phyloP scores from a whole-genome alignment of 2,888 invertebrate species.

The Acanthacorydalis orientalis region DNA sequence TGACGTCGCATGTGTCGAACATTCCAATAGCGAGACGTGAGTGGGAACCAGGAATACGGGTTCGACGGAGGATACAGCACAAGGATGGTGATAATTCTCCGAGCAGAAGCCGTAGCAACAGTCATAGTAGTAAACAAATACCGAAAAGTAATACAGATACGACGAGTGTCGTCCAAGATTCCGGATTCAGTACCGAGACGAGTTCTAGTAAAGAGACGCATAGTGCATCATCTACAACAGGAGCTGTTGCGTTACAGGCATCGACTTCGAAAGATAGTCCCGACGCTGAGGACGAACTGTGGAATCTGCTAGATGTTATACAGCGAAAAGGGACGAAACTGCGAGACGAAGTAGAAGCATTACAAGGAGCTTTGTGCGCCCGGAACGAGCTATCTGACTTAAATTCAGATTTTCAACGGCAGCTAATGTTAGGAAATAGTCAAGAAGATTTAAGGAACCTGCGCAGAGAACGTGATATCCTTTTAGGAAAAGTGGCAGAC shows the following conservation, averaged over 20 bases:
- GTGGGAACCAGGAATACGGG: conserved; percentile 70
- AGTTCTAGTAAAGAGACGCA: conserved; percentile 68
- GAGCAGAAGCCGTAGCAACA: conserved; percentile 41
- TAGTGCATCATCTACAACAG: conserved; percentile 47
- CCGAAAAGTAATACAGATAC: conserved; percentile 40
- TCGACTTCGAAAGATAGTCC: conserved; percentile 19
- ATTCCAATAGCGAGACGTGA: conserved; percentile 43
- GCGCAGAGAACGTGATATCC: conserved; percentile 55
- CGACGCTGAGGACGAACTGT: conserved; percentile 62
- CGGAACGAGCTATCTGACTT: conserved; percentile 12
- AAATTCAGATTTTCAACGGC: conserved; percentile 20
- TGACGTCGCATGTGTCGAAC: conserved; percentile 29
- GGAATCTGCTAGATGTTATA: conserved; percentile 74
- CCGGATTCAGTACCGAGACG: conserved; percentile 81
- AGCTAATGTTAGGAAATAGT: conserved; percentile 21
- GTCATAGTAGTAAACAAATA: conserved; percentile 41
- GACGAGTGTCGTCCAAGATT: conserved; percentile 55
- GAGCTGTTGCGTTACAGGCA: conserved; percentile 24
- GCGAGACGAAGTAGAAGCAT: conserved; percentile 39
- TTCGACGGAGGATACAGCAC: conserved; percentile 29
- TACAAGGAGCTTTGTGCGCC: conserved; percentile 35
- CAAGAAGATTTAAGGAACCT: conserved; percentile 41
- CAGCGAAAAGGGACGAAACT: conserved; percentile 54
- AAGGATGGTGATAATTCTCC: conserved; percentile 16
- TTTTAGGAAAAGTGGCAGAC: conserved; percentile 57